Evolutionary conservation across 2,888 invertebrate species (phyloP).

Genomic region (Mythimna impura): DNA sequence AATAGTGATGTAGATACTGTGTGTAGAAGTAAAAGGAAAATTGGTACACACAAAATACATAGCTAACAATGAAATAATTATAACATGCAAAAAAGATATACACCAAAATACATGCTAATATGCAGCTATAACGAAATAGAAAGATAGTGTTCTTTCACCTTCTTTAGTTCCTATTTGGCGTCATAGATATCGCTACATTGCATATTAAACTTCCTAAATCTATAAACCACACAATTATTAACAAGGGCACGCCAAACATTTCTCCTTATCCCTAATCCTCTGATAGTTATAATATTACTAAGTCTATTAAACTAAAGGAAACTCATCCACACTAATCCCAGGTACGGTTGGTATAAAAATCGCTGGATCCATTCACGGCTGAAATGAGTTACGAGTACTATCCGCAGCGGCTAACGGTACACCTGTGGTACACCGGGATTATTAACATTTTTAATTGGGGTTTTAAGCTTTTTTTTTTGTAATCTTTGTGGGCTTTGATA

Average conservation of each 20-base stretch:
- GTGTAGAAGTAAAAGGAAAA: too few relatives aligned
- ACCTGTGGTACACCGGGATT: conserved; percentile 55
- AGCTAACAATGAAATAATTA: too few relatives aligned
- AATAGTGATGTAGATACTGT: too few relatives aligned
- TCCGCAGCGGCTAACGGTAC: conserved; percentile 51
- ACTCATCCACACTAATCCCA: conserved; percentile 63
- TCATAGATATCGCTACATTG: neutral
- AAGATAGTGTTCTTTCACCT: too few relatives aligned
- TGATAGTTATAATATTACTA: conserved; percentile 49
- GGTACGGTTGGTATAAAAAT: conserved; percentile 73
- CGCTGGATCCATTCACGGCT: conserved; percentile 74
- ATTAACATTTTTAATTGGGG: conserved; percentile 27
- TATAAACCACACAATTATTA: conserved; percentile 5
- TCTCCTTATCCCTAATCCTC: conserved; percentile 15
- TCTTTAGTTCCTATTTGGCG: too few relatives aligned
- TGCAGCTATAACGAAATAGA: too few relatives aligned
- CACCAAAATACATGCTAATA: too few relatives aligned
- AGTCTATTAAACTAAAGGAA: conserved; percentile 60
- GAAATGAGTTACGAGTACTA: conserved; percentile 70
- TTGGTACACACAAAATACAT: too few relatives aligned
- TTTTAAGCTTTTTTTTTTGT: neutral
- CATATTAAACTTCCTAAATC: neutral
- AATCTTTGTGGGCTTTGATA: conserved; percentile 1
- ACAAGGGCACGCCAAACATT: conserved; percentile 5
- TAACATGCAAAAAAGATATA: too few relatives aligned